Base-by-base conservation (phyloP, 2,113 vertebrate genomes). In the Clinocottus analis region DNA sequence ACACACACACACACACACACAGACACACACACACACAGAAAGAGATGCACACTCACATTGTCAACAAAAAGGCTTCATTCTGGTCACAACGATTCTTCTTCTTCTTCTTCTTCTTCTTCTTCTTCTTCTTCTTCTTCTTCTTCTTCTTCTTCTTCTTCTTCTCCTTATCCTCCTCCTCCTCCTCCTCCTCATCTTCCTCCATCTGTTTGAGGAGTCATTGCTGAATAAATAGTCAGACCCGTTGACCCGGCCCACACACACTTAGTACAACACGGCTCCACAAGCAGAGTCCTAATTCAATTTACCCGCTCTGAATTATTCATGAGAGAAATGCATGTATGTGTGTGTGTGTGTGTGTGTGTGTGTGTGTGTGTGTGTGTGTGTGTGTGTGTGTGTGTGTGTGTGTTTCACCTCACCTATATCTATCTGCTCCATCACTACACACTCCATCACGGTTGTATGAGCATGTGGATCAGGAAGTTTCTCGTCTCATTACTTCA, bases 251-350 rank as follows among this genome's bases (percentile, higher is more conserved):
- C 68, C 64, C 55, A 74, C 77, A 68, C 80, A 79, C 83, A 77
- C 78, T 86, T 76, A 84, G 77, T 76, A 73, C 72, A 72, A 87
- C 83, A 73, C 5, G 19, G 35, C 41, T 79, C 56, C 81, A 75
- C 79, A 79, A 77, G 74, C 79, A 61, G 23, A 64, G 78, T 37
- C 65, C 64, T 89, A 74, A 87, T 86, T 83, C 64, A 86, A 77
- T 85, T 79, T 56, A 87, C 72, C 83, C 64, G 8, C 62, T 45
- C 75, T 89, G 87, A 82, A 85, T 86, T 85, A 89, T 91, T 89
- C 81, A 87, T 83, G 73, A 77, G 68, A 59, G 29, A 43, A 59
- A 72, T 31, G 55, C 16, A 27, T 53, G n/a, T 27, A 61, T 35
- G 39, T 69, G 49, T 59, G 41, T 31, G 27, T 61, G 51, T 65